These are phyloP conservation scores for Blera fallax DNA, from an alignment of 2,888 invertebrate genomes.

Conservation along the genomic window DNA sequence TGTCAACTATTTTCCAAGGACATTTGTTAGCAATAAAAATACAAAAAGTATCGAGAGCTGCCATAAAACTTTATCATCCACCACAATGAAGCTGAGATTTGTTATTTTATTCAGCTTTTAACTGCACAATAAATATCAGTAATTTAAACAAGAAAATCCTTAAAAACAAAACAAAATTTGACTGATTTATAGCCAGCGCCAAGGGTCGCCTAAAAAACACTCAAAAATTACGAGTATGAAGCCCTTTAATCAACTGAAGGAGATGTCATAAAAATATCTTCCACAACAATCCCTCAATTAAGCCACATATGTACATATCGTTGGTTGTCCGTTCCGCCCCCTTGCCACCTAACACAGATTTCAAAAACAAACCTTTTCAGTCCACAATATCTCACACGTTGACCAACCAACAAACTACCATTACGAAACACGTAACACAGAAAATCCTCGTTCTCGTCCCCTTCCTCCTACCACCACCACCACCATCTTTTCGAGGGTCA, in stretches of 20 bases:
- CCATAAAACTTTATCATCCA: constrained; percentile 14
- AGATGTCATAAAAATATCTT: constrained; percentile 1
- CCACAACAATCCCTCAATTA: constrained; percentile 3
- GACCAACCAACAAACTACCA: constrained; percentile 9
- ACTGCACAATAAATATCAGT: not conserved
- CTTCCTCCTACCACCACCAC: no score
- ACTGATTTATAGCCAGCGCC: not conserved
- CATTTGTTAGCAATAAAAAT: constrained; percentile 40
- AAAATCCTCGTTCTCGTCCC: not conserved
- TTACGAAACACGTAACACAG: not conserved
- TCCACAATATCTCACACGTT: not conserved
- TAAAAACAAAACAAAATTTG: not conserved
- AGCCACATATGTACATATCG: not conserved
- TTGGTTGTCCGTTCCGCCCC: not conserved
- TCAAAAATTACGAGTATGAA: not conserved
- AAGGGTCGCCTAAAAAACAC: not conserved
- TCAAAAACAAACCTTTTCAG: constrained; percentile 13
- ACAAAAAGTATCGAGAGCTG: constrained; percentile 45
- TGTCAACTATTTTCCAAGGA: constrained; percentile 1
- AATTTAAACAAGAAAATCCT: not conserved
- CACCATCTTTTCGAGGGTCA: no score
- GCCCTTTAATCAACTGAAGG: not conserved
- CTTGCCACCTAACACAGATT: not conserved
- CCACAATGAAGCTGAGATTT: not conserved
- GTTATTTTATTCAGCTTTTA: not conserved